Evolutionary conservation across 2,113 vertebrate genomes (phyloP).

Genomic region (Emydocephalus ijimae): DNA sequence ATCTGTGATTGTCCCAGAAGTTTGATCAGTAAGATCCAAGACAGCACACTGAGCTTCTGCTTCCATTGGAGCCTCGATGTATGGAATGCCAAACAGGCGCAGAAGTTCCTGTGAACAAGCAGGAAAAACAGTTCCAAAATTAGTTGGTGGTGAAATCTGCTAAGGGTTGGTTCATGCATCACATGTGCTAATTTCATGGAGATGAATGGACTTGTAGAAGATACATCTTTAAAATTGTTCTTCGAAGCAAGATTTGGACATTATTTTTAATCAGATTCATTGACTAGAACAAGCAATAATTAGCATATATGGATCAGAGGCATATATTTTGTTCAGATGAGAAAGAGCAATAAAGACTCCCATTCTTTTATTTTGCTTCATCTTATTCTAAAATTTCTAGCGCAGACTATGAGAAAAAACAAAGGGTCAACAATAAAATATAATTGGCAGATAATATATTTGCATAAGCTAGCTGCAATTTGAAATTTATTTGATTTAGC

Average conservation of each 20-base stretch:
- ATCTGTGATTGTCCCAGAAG: constrained; percentile 93
- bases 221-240: neutral
- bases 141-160: neutral
- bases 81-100: constrained; percentile 90
- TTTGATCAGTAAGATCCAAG: constrained; percentile 86
- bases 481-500: neutral
- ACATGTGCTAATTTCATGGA: neutral
- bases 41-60: constrained; percentile 93
- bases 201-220: neutral
- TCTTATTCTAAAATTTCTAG: neutral
- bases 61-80: constrained; percentile 89
- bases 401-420: neutral
- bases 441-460: neutral
- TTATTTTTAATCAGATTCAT: neutral
- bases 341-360: neutral
- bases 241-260: neutral
- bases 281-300: neutral
- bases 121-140: constrained; percentile 2
- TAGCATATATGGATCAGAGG: neutral
- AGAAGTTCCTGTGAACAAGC: constrained; percentile 79
- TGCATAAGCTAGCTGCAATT: neutral
- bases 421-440: neutral
- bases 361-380: neutral
- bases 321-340: neutral
- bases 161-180: neutral